Percentiles rank a stretch among this genome's conserved stretches.
Conservation (phyloP, 2,113 vertebrate genomes). For the Pionites leucogaster region DNA sequence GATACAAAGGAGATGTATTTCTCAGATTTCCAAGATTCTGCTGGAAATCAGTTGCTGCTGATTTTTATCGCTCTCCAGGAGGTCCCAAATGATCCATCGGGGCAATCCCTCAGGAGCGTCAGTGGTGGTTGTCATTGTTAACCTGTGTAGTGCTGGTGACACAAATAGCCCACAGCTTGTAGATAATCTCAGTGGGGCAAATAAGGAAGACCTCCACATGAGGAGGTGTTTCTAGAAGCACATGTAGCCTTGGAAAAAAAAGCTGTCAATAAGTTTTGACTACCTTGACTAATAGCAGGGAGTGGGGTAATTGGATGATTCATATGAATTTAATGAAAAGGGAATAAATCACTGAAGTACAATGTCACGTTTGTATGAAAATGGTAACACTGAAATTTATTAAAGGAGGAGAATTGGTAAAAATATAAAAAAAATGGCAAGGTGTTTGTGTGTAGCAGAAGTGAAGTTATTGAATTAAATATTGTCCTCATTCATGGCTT, state of each 20-base stretch:
- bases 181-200: constrained; percentile 22
- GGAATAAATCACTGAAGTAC: neutral
- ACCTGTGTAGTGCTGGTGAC: constrained; percentile 10
- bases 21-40: constrained; percentile 48
- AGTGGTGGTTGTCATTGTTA: constrained; percentile 38
- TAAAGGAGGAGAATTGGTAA: neutral
- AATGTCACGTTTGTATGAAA: neutral
- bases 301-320: neutral
- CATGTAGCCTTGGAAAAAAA: neutral
- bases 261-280: neutral
- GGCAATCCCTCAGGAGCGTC: constrained; percentile 48
- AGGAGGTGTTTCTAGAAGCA: neutral
- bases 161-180: constrained; percentile 16
- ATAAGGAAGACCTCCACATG: constrained; percentile 9
- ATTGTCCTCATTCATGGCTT: neutral
- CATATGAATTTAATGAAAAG: neutral
- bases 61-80: constrained; percentile 51
- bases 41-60: constrained; percentile 49
- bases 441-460: neutral
- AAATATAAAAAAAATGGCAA: neutral
- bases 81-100: constrained; percentile 44
- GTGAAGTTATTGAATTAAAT: neutral
- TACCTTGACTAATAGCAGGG: neutral
- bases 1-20: constrained; percentile 32
- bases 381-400: neutral